Evolutionary conservation across 53 echinoderm and acorn worm genomes (phyloP).

Genomic region (Antedon mediterranea): DNA sequence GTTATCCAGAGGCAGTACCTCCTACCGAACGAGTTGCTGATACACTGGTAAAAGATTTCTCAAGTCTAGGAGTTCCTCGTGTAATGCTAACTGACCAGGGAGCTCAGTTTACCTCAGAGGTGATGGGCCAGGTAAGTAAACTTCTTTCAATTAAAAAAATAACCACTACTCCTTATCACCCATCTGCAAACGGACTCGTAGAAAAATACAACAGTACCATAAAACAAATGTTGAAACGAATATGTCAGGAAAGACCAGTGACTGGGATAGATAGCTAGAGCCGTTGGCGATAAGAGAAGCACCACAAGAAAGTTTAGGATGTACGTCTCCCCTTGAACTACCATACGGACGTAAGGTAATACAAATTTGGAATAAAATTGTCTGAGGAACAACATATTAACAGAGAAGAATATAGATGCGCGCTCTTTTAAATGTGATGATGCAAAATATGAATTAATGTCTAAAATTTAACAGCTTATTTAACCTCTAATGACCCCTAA

Average conservation of each 20-base stretch:
- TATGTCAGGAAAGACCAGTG: slow-evolving; percentile 13
- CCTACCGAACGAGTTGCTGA: too few relatives aligned
- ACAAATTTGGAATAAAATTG: slow-evolving; percentile 7
- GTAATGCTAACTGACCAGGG: slow-evolving; percentile 7
- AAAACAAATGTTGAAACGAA: slow-evolving; percentile 22
- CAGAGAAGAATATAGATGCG: too few relatives aligned
- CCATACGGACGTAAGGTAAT: slow-evolving; percentile 19
- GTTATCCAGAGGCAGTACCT: slow-evolving; percentile 13
- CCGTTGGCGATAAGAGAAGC: slow-evolving; percentile 13
- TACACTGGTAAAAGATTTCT: too few relatives aligned
- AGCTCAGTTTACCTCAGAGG: slow-evolving; percentile 1
- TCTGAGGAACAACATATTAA: too few relatives aligned
- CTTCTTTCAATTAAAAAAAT: slow-evolving; percentile 1
- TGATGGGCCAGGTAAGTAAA: slow-evolving; percentile 1
- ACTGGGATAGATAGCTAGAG: slow-evolving; percentile 12
- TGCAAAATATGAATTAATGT: neutral
- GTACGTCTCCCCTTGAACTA: slow-evolving; percentile 12
- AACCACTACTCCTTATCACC: slow-evolving; percentile 3
- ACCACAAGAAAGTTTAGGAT: slow-evolving; percentile 13
- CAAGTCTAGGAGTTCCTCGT: slow-evolving; percentile 5
- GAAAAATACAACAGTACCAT: slow-evolving; percentile 17
- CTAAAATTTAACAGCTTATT: too few relatives aligned
- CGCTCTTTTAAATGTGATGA: neutral
- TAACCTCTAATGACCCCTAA: too few relatives aligned
- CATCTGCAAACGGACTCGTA: slow-evolving; percentile 3